Percentiles rank a stretch among this genome's conserved stretches.
Evolutionary conservation across 2,797 vertebrate species (phyloP).

Genomic region (Poecilia gillii): DNA sequence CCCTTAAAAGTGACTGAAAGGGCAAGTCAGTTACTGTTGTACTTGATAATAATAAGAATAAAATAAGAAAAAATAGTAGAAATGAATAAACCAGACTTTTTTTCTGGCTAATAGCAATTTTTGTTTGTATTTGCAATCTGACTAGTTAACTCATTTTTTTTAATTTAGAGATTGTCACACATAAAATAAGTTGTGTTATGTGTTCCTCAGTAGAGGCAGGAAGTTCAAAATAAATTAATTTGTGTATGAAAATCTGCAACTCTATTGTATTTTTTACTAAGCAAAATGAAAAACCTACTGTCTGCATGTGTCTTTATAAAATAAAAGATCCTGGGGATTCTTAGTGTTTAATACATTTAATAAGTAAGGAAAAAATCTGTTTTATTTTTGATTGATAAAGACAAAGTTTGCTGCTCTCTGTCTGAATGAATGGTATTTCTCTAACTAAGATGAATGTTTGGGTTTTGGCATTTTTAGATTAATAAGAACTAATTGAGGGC

Average conservation of each 20-base stretch:
- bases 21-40: slow-evolving; percentile 59
- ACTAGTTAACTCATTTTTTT: not conserved
- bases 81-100: not conserved
- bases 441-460: not conserved
- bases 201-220: not conserved
- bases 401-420: not conserved
- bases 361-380: not conserved
- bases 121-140: not conserved
- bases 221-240: not conserved
- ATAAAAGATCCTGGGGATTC: not conserved
- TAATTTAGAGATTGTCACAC: not conserved
- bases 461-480: not conserved
- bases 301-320: not conserved
- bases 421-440: not conserved
- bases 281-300: not conserved
- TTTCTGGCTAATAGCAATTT: not conserved
- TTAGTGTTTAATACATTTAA: not conserved
- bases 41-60: slow-evolving; percentile 53
- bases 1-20: slow-evolving; percentile 44
- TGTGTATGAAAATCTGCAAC: not conserved
- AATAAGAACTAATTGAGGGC: slow-evolving; percentile 10
- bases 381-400: not conserved
- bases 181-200: not conserved
- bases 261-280: not conserved
- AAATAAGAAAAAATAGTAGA: slow-evolving; percentile 21